Base-by-base conservation (phyloP, 2,113 vertebrate species). In the Ciconia boyciana region DNA sequence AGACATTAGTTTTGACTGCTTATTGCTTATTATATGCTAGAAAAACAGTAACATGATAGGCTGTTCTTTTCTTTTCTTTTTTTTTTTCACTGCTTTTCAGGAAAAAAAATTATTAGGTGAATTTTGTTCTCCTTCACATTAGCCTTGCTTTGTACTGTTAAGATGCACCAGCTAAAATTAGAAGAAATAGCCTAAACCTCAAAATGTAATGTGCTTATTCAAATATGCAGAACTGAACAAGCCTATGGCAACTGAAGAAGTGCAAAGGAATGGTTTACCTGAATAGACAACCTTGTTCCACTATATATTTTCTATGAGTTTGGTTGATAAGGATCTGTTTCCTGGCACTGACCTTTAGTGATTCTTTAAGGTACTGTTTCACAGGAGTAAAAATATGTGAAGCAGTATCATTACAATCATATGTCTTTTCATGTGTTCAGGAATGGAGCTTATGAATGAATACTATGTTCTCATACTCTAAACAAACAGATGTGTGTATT, bases 301-400 rank as follows among this genome's bases (percentile, higher is more conserved):
- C n/a, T 60, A 4, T n/a, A n/a, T 36, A 16, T 28, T 80, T 34
- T 84, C 25, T 41, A 32, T 31, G 13, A 92, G 3, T n/a, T 29
- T 36, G 4, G 9, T 24, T 62, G 65, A 49, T 77, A 87, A 68
- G 2, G 4, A 68, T 93, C 80, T 81, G 21, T 43, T 94, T 95
- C 84, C 89, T 91, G 78, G 4, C 43, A 74, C 8, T 96, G 92
- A 94, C 85, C 78, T 97, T 95, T 90, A 81, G 57, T 32, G 31
- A 39, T 76, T 89, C 55, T 81, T 92, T 87, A 62, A 90, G 19
- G 5, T 66, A 83, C 29, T 74, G 26, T 76, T 95, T 87, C 66
- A 80, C n/a, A 58, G 26, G 25, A 87, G 89, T 44, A 49, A 91
- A 95, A 92, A 66, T 31, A 52, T 1, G 4, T 20, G 22, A 32